Base-by-base conservation (phyloP, 2,797 vertebrate species). In the Urophycis tenuis region DNA sequence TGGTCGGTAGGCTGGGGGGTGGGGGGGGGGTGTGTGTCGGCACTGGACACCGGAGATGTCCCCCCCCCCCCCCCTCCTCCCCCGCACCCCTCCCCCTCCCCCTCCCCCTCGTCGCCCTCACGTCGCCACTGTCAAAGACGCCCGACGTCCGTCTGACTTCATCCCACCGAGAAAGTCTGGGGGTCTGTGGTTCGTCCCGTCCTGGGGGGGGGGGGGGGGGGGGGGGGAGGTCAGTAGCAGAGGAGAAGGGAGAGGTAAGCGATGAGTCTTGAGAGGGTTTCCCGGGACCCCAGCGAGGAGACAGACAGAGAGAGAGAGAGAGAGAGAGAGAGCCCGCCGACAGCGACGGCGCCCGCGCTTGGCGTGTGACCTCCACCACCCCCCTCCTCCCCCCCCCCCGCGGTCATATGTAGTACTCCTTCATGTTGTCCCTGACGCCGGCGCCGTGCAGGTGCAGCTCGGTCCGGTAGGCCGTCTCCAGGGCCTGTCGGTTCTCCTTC, bases 361-460 rank as follows among this genome's bases (percentile, higher is more conserved):
- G 19, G 53, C 22, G 53, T 25, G 53, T 2, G n/a, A n/a, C n/a
- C n/a, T n/a, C n/a, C n/a, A n/a, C n/a, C n/a, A n/a, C n/a, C n/a
- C n/a, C n/a, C n/a, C n/a, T n/a, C n/a, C n/a, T 67, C 25, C 60
- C 30, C 10, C n/a, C n/a, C 19, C n/a, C 53, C 30, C 10, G 78
- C n/a, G n/a, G n/a, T 96, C 93, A 99, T 92, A 99, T 99, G 92
- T 98, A 99, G 90, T 97, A 99, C 84, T 99, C 97, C 87, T 96
- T 95, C 91, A 95, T 96, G 91, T 94, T 95, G 86, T 97, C 95
- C 85, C 93, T 95, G 89, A 95, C 93, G 10, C n/a, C 60, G 81
- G 96, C 86, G 89, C 93, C 95, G 90, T 96, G 96, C 82, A 95
- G 94, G 90, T 96, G 95, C 90, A 95, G 91, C 72, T 96, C 94